Base-by-base conservation (phyloP, 2,113 vertebrate species). In the Caranx ignobilis region DNA sequence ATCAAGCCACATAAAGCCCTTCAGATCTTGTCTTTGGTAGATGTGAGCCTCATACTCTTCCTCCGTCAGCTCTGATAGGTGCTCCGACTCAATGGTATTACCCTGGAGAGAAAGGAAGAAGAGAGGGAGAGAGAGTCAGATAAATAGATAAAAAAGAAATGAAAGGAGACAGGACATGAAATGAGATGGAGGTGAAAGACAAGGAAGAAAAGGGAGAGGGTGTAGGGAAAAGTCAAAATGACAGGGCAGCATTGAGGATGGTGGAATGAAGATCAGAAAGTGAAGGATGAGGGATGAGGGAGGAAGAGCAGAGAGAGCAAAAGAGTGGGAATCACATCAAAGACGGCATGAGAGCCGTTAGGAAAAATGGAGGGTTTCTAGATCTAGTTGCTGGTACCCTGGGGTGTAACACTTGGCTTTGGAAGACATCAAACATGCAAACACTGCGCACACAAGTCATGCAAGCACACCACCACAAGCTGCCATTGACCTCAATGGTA, bases 11-110 rank as follows among this genome's bases (percentile, higher is more conserved):
- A 99, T 94, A 86, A 99, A 99, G 43, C 98, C 98, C 89, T 99
- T 99, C 77, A 99, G 96, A 89, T 99, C 97, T 90, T 97, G 97
- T 77, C 96, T 95, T 85, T 97, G 95, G 83, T 96, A 95, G 87
- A 98, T 98, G 13, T 99, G 97, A 63, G 98, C 97, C 79, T 99
- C 98, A 0, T 99, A 99, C 19, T 99, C 98, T 76, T 99, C 98
- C 84, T 99, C 98, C 0, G 98, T 99, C 84, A 99, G 95, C 86
- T 99, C 98, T 0, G 98, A 99, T 13, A 99, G 86, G 79, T 99
- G 98, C 88, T 99, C 98, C 0, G 97, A 95, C 91, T 99, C 98
- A 5, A 99, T 86, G 0, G 97, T 96, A 73, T 99, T 97, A 18
- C 98, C 98, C 98, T 99, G 79, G 37, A 47, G 54, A 84, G 9